Evolutionary conservation across 2,888 invertebrate genomes (phyloP).

Genomic region (Melangyna quadrimaculata): DNA sequence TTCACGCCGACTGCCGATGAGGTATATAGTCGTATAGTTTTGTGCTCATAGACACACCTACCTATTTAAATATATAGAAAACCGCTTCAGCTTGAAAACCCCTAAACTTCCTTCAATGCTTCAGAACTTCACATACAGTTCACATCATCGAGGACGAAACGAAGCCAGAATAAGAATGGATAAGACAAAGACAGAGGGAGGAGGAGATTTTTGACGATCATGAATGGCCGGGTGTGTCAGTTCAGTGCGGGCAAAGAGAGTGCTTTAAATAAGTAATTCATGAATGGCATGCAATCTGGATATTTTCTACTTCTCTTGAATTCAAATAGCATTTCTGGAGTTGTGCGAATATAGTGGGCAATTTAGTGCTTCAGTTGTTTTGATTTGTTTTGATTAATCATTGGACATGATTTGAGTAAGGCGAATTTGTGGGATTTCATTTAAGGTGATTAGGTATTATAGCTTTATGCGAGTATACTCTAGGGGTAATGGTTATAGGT

Average conservation of each 20-base stretch:
- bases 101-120: conserved; percentile 39
- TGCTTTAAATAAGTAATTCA: conserved; percentile 71
- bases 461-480: neutral
- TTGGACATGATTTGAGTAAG: conserved; percentile 13
- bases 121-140: conserved; percentile 7
- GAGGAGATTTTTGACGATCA: conserved; percentile 62
- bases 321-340: conserved; percentile 23
- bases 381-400: conserved; percentile 54
- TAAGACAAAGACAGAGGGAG: no score
- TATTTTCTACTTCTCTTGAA: conserved; percentile 43
- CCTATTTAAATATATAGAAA: conserved; percentile 68
- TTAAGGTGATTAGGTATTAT: neutral
- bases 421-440: neutral
- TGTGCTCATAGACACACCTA: conserved; percentile 67
- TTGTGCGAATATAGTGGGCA: conserved; percentile 13
- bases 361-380: conserved; percentile 48
- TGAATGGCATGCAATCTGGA: conserved; percentile 66
- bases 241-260: conserved; percentile 17
- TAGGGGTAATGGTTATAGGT: neutral
- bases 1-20: conserved; percentile 61
- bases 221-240: conserved; percentile 53
- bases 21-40: neutral
- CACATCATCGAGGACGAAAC: conserved; percentile 38
- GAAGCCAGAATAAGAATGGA: conserved; percentile 45
- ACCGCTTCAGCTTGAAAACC: conserved; percentile 24